Conservation (phyloP, 2,888 invertebrate genomes). For the Graphium colonna region DNA sequence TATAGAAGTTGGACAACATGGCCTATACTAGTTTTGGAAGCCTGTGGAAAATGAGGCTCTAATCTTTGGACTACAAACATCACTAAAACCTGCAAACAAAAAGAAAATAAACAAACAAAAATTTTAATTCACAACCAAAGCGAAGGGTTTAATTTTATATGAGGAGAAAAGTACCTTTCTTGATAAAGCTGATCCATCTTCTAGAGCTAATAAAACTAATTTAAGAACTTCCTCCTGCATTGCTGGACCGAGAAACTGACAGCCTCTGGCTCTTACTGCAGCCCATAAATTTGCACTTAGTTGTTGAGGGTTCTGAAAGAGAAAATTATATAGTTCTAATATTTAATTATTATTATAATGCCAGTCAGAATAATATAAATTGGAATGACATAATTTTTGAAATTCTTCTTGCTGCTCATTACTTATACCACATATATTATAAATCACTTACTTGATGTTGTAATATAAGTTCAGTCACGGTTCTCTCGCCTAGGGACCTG, state of each 20-base stretch:
- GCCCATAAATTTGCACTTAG: constrained; percentile 96
- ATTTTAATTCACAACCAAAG: background rate
- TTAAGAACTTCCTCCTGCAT: constrained; percentile 99
- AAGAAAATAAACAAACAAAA: constrained; percentile 1
- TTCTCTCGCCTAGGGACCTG: constrained; percentile 95
- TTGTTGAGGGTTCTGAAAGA: constrained; percentile 91
- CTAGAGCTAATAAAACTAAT: constrained; percentile 94
- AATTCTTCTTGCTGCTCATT: too few species aligned
- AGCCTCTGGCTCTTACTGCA: constrained; percentile 96
- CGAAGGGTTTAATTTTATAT: background rate
- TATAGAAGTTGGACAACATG: constrained; percentile 99
- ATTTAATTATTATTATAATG: background rate
- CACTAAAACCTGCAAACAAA: constrained; percentile 84
- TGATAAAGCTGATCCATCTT: constrained; percentile 96
- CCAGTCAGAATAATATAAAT: too few species aligned
- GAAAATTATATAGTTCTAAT: too few species aligned
- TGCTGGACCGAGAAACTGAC: constrained; percentile 98
- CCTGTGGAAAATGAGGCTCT: constrained; percentile 96
- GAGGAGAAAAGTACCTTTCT: constrained; percentile 81
- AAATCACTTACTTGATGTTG: constrained; percentile 84
- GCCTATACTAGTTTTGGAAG: constrained; percentile 99
- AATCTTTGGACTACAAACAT: constrained; percentile 99
- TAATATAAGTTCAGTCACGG: constrained; percentile 95
- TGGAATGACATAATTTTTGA: background rate
- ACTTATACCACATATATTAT: too few species aligned